Evolutionary conservation across 2,888 invertebrate species (phyloP).

Genomic region (Exocentrus adspersus): DNA sequence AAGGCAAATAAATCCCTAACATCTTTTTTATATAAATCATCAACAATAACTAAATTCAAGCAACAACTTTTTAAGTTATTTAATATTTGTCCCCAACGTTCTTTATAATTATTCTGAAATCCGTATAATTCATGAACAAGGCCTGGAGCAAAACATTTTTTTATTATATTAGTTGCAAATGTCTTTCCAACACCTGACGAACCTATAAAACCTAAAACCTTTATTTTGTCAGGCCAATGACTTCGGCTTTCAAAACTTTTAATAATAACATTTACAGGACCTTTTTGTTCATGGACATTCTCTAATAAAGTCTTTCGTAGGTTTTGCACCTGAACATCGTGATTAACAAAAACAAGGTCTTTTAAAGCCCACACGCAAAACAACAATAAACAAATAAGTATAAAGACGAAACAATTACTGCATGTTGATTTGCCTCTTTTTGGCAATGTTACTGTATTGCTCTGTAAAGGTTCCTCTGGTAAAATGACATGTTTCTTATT

Average conservation of each 20-base stretch:
- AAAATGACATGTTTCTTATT: not conserved
- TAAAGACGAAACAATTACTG: not conserved
- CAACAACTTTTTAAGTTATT: constrained; percentile 31
- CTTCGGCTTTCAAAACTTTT: constrained; percentile 41
- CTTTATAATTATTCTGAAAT: constrained; percentile 29
- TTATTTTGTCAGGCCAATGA: constrained; percentile 34
- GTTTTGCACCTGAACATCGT: constrained; percentile 35
- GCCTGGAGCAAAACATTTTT: constrained; percentile 45
- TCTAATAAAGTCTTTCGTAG: constrained; percentile 41
- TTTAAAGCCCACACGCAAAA: constrained; percentile 15
- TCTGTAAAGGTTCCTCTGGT: not conserved
- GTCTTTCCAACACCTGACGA: constrained; percentile 57
- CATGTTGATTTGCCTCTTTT: constrained; percentile 12
- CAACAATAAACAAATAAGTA: constrained; percentile 7
- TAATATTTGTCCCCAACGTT: constrained; percentile 31
- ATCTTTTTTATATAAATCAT: constrained; percentile 50
- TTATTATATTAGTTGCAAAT: constrained; percentile 50
- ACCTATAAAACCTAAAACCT: constrained; percentile 52
- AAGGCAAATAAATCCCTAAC: constrained; percentile 44
- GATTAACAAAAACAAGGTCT: constrained; percentile 25
- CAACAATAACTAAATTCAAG: constrained; percentile 53
- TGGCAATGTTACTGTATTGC: not conserved
- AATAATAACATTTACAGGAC: constrained; percentile 40
- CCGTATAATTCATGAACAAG: constrained; percentile 43
- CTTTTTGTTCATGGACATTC: constrained; percentile 45